These are phyloP conservation scores for Dendropsophus ebraccatus DNA, from an alignment of 2,113 vertebrate genomes.

Conservation along the genomic window DNA sequence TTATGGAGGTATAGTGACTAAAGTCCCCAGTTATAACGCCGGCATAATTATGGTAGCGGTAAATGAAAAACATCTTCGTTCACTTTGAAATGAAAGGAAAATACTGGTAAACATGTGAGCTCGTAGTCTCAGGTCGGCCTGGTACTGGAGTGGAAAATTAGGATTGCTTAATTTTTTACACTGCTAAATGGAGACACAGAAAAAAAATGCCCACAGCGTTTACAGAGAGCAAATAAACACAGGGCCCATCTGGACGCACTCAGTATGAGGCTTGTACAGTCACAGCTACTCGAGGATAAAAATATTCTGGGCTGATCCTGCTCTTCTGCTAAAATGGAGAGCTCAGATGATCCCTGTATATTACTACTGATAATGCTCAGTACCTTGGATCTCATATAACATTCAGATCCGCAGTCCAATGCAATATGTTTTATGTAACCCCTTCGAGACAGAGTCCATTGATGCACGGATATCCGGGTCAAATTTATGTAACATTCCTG, in stretches of 20 bases:
- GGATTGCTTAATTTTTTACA: not conserved
- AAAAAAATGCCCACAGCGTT: not conserved
- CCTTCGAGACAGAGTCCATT: no score
- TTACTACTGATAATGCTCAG: not conserved
- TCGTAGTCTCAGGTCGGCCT: not conserved
- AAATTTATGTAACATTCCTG: no score
- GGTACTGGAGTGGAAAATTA: not conserved
- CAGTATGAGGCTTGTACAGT: not conserved
- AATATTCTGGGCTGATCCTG: not conserved
- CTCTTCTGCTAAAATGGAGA: not conserved
- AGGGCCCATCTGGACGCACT: not conserved
- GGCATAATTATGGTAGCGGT: no score
- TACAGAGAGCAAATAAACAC: not conserved
- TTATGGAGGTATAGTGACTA: no score
- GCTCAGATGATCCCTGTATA: not conserved
- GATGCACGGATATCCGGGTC: no score
- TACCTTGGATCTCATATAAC: not conserved
- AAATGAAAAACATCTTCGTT: not conserved
- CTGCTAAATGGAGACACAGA: not conserved
- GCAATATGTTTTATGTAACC: not conserved
- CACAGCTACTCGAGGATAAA: not conserved
- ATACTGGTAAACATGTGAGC: not conserved
- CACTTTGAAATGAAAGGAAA: not conserved
- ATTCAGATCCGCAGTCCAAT: not conserved
- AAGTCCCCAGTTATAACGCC: no score